phyloP scores from a whole-genome alignment of 1,140 invertebrate genomes.

The Condylostylus longicornis region DNA sequence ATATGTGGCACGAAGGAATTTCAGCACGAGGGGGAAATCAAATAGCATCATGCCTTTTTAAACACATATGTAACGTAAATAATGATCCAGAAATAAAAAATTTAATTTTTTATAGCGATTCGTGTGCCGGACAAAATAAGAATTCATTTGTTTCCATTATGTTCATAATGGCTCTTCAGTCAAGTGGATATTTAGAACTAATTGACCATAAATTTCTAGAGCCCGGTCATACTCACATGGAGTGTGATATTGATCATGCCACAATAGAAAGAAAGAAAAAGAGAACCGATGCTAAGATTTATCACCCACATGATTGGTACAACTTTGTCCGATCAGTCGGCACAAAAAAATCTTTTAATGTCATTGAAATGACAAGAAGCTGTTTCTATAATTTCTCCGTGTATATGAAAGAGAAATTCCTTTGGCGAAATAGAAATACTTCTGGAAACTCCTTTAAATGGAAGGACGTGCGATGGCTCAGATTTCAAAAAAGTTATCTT shows the following conservation, averaged over 20 bases:
- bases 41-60: constrained; percentile 16
- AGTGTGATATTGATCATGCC: constrained; percentile 20
- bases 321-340: constrained; percentile 7
- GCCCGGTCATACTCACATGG: constrained; percentile 23
- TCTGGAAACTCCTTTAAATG: too few relatives aligned
- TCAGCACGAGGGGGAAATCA: constrained; percentile 15
- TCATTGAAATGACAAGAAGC: background rate
- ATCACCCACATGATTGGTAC: too few relatives aligned
- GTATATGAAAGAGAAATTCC: too few relatives aligned
- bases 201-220: constrained; percentile 28
- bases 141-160: constrained; percentile 16
- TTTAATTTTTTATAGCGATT: constrained; percentile 23
- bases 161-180: constrained; percentile 10
- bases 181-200: constrained; percentile 3
- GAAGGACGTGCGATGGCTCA: too few relatives aligned
- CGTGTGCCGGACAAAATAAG: constrained; percentile 26
- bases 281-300: constrained; percentile 9
- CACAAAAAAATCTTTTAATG: constrained; percentile 1
- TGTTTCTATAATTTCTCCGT: too few relatives aligned
- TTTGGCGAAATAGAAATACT: too few relatives aligned
- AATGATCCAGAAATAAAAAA: constrained; percentile 9
- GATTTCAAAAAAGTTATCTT: too few relatives aligned
- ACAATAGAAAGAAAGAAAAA: constrained; percentile 20
- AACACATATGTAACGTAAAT: constrained; percentile 12
- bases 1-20: constrained; percentile 26